Base-by-base conservation (phyloP, 2,888 invertebrate genomes). In the Platycheirus albimanus region DNA sequence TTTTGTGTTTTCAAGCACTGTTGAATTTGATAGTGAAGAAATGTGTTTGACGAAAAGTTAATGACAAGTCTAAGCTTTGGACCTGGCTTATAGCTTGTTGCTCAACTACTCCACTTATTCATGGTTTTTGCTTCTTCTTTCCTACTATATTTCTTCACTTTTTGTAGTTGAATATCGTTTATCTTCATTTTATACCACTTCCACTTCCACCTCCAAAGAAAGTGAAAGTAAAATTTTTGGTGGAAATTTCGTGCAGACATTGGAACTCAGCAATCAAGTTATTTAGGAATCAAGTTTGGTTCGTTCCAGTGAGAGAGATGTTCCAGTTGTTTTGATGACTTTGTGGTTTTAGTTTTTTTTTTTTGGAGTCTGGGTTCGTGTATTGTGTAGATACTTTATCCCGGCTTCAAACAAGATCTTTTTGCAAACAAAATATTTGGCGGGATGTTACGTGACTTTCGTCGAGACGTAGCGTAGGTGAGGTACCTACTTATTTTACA, bases 171-270 rank as follows among this genome's bases (percentile, higher is more conserved):
- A 38, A 43, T 38, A 38, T 70, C 58, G 45, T 20, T 61, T 71
- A 51, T 2, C 58, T 70, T 43, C 24, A 20, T 58, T 70, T 63
- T 45, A 61, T 47, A 67, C 36, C 49, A 56, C 56, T 69, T 72
- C 36, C 49, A 56, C 56, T 69, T 76, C 61, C 54, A 63, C 52
- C 66, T 76, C 13, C 33, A 67, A 41, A 67, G 76, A 81, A 81
- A 81, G 81, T 81, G 81, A 81, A 81, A 81, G 81, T 81, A 67
- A 72, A 63, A 38, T 61, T 76, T 58, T 76, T 64, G 17, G 51
- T 58, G 41, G 10, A 17, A 58, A 52, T 19, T 54, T 10, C 45
- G 51, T 49, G 30, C 47, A 71, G 67, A 67, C 67, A 76, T 66
- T 30, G 76, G 47, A 61, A 66, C 52, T 51, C 7, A 43, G 13